Percentiles rank a stretch among this genome's conserved stretches.
These are phyloP conservation scores for Nymphalis io DNA, from an alignment of 1,140 invertebrate genomes.

Conservation along the genomic window DNA sequence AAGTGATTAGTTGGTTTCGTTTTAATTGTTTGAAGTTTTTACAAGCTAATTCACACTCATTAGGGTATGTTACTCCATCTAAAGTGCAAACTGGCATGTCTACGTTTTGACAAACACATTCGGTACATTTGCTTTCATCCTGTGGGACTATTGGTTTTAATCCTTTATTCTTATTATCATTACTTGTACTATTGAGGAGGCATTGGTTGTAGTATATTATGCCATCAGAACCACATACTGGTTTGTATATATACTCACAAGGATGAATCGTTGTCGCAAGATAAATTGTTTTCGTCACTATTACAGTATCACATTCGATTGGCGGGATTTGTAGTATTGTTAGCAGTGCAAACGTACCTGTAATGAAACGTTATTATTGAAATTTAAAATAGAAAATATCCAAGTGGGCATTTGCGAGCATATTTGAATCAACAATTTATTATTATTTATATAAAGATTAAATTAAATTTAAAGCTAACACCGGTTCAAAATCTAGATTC, in stretches of 20 bases:
- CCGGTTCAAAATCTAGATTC: too few relatives aligned
- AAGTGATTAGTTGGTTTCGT: slow-evolving; percentile 28
- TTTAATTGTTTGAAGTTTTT: slow-evolving; percentile 40
- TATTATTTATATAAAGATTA: too few relatives aligned
- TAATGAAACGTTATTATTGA: background rate
- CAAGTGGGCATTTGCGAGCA: too few relatives aligned
- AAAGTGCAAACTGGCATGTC: slow-evolving; percentile 75
- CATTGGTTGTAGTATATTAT: slow-evolving; percentile 46
- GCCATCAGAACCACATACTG: slow-evolving; percentile 46
- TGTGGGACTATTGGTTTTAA: slow-evolving; percentile 11
- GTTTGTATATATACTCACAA: slow-evolving; percentile 40
- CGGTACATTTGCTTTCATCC: slow-evolving; percentile 37
- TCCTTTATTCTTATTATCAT: slow-evolving; percentile 1
- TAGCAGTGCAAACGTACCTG: background rate
- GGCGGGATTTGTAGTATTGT: background rate
- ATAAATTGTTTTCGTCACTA: slow-evolving; percentile 18
- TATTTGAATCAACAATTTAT: too few relatives aligned
- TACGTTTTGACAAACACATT: slow-evolving; percentile 77
- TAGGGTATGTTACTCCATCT: slow-evolving; percentile 50
- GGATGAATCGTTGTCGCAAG: slow-evolving; percentile 23
- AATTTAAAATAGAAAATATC: too few relatives aligned
- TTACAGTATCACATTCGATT: background rate
- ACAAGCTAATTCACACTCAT: slow-evolving; percentile 51
- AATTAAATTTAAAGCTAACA: too few relatives aligned
- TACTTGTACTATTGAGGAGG: slow-evolving; percentile 37